A percentile compares a stretch with the other conserved stretches of the same genome.
Conservation (phyloP, 2,797 vertebrate species). For the Falco cherrug region DNA sequence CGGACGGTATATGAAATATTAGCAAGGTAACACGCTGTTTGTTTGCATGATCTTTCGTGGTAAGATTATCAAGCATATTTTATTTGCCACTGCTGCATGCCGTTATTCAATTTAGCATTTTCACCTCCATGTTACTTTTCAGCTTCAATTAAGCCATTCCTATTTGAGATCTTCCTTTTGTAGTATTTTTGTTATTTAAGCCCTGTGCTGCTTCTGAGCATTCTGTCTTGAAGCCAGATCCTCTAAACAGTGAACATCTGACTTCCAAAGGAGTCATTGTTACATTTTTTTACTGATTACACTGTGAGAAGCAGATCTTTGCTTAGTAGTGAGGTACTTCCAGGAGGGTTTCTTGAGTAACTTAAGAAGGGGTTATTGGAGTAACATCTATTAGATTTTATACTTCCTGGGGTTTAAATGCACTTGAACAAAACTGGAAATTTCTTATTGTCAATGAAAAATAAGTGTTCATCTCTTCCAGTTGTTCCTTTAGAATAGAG, state of each 20-base stretch:
- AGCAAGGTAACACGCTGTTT: conserved; percentile 82
- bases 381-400: background rate
- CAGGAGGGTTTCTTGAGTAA: background rate
- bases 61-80: background rate
- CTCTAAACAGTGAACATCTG: background rate
- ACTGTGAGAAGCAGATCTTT: background rate
- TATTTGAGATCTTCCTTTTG: background rate
- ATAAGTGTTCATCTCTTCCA: background rate
- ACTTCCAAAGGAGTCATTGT: background rate
- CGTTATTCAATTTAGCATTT: background rate
- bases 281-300: background rate
- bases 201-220: background rate
- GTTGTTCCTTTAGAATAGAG: background rate
- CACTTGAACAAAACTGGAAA: background rate
- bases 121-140: background rate
- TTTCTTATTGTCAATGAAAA: background rate
- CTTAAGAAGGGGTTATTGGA: background rate
- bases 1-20: conserved; percentile 91
- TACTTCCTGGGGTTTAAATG: background rate
- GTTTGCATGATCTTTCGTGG: background rate
- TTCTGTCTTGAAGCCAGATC: background rate
- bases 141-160: background rate
- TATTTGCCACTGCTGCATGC: background rate
- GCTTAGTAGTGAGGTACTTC: background rate
- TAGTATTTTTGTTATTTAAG: background rate